Evolutionary conservation across 2,797 vertebrate species (phyloP).

Genomic region (Cyclura pinguis): DNA sequence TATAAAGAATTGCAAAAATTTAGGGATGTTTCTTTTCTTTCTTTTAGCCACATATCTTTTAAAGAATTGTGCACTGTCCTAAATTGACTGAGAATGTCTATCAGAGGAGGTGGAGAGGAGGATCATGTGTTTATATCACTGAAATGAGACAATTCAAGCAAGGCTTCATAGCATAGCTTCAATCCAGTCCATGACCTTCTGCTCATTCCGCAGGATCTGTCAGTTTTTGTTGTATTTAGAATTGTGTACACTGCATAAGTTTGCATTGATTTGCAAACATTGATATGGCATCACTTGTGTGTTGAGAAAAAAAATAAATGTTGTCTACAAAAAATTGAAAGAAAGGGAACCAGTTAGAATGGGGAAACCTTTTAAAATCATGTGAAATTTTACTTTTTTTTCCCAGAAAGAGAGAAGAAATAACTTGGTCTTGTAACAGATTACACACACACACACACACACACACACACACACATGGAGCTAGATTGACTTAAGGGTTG

Average conservation of each 20-base stretch:
- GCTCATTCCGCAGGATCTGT: constrained; percentile 59
- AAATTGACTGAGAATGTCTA: not conserved
- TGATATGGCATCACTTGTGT: constrained; percentile 50
- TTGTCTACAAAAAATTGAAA: constrained; percentile 51
- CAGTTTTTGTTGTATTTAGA: constrained; percentile 59
- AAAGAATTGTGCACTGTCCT: not conserved
- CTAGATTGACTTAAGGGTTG: constrained; percentile 50
- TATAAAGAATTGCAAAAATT: not conserved
- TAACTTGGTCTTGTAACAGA: constrained; percentile 53
- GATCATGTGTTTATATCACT: not conserved
- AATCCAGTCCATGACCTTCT: constrained; percentile 7
- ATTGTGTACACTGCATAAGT: constrained; percentile 67
- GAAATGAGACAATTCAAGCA: not conserved
- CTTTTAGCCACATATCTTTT: no score
- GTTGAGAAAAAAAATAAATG: constrained; percentile 47
- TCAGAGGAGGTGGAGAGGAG: not conserved
- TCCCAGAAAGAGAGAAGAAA: constrained; percentile 33
- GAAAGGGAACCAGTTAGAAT: constrained; percentile 60
- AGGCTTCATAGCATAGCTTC: not conserved
- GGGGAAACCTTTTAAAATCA: constrained; percentile 10
- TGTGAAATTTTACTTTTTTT: not conserved
- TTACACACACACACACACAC: constrained; percentile 33
- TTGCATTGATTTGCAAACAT: constrained; percentile 65
- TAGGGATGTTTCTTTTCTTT: not conserved
- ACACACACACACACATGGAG: constrained; percentile 38